Evolutionary conservation across 64 coral and sea anemone genomes (phyloP), one percentile per base, ranked within the genome.

Genomic region (Astreopora myriophthalma): DNA sequence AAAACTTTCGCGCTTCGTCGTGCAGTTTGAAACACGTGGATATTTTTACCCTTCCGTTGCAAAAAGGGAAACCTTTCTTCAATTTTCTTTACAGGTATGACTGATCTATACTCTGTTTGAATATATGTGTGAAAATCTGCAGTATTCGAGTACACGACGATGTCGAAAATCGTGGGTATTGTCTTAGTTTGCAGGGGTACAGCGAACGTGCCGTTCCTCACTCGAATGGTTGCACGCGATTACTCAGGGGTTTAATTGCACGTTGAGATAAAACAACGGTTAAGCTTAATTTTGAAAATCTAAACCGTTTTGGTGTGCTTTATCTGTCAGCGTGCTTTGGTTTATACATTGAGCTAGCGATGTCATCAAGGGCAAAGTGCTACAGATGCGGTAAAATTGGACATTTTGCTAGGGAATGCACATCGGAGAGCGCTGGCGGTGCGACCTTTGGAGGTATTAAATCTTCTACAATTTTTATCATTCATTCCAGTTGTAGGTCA

Each of bases 401-500:
- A 57, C 89, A 91, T 83, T 91, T 70, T 70, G 89, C 89, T 4
- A 78, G 70, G 22, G 89, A 91, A 24, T 91, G 89, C 58, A 83
- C 52, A 13, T 62, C 55, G 10, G 33, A 51, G 30, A 33, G n/a
- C 48, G 17, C 60, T 48, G 61, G 75, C 57, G 89, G 89, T 19
- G 58, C 71, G 1, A 71, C 36, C 63, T 91, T 91, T 91, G 89
- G 89, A 91, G 89, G 89, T 91, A 38, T 27, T 10, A 10, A 11
- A 5, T 48, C 4, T 52, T n/a, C 8, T 13, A 58, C 19, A 58
- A 16, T 20, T 8, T 44, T 44, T 5, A 44, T 44, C 40, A 44
- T 44, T 44, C 12, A 37, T n/a, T n/a, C n/a, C n/a, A n/a, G n/a
- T n/a, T n/a, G n/a, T n/a, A n/a, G n/a, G n/a, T n/a, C n/a, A n/a